These are phyloP conservation scores for Notothenia rossii DNA, from an alignment of 2,113 vertebrate genomes.

Conservation along the genomic window DNA sequence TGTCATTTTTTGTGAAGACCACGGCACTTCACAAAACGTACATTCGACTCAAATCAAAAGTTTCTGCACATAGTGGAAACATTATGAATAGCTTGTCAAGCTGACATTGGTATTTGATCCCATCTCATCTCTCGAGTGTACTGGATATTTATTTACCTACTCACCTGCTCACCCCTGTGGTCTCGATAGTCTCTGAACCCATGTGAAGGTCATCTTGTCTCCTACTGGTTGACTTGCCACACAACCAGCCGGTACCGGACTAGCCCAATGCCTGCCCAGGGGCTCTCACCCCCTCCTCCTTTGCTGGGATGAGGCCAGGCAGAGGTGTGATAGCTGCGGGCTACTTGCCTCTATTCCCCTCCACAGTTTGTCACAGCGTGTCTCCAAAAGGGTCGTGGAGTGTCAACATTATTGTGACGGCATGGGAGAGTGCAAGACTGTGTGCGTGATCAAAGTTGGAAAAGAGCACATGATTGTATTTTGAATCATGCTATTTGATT, in stretches of 20 bases:
- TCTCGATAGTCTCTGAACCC: slow-evolving; percentile 46
- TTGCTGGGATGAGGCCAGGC: slow-evolving; percentile 48
- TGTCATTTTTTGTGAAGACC: too few species aligned
- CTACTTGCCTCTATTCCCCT: slow-evolving; percentile 54
- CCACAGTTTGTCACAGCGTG: slow-evolving; percentile 62
- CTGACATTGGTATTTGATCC: slow-evolving; percentile 39
- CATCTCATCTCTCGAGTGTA: slow-evolving; percentile 34
- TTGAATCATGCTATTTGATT: slow-evolving; percentile 30
- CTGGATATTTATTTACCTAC: slow-evolving; percentile 66
- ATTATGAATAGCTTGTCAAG: slow-evolving; percentile 43
- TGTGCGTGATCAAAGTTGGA: slow-evolving; percentile 17
- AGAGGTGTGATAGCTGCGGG: slow-evolving; percentile 70
- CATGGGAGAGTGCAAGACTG: slow-evolving; percentile 19
- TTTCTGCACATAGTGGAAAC: slow-evolving; percentile 36
- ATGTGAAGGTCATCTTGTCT: slow-evolving; percentile 65
- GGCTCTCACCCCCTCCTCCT: slow-evolving; percentile 3
- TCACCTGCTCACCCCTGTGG: slow-evolving; percentile 43
- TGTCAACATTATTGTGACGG: slow-evolving; percentile 67
- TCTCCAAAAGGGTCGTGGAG: slow-evolving; percentile 50
- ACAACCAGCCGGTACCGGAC: slow-evolving; percentile 11
- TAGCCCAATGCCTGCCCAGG: slow-evolving; percentile 19
- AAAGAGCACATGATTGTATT: slow-evolving; percentile 3
- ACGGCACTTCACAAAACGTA: slow-evolving; percentile 30
- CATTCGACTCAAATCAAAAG: slow-evolving; percentile 37
- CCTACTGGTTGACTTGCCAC: slow-evolving; percentile 15